Evolutionary conservation across 2,113 vertebrate genomes (phyloP).

Genomic region (Pelmatolapia mariae): DNA sequence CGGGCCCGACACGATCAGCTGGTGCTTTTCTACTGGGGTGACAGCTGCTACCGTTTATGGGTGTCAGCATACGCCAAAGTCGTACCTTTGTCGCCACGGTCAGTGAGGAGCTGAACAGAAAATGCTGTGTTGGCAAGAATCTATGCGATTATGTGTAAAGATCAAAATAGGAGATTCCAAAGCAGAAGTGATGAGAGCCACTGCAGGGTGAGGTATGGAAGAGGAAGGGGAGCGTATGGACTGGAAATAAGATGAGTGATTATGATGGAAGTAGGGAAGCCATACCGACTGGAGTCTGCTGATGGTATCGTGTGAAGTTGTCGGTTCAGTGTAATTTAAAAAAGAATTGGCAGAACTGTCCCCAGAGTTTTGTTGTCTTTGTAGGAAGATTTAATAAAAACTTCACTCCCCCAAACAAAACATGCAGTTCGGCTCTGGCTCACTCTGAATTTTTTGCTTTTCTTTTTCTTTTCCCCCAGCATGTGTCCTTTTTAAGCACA

Average conservation of each 20-base stretch:
- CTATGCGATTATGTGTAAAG: background rate
- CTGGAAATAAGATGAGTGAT: background rate
- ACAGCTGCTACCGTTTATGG: background rate
- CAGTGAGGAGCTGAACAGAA: background rate
- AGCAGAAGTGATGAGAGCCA: background rate
- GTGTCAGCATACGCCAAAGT: background rate
- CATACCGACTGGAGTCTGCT: background rate
- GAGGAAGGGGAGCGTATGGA: background rate
- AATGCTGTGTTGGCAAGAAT: background rate
- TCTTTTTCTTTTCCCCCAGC: background rate
- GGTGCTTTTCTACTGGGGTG: background rate
- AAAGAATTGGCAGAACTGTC: background rate
- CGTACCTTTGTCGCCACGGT: accelerated
- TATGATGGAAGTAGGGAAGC: background rate
- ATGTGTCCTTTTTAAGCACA: background rate
- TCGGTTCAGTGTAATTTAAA: background rate
- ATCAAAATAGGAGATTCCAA: background rate
- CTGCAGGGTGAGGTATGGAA: background rate
- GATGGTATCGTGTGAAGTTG: background rate
- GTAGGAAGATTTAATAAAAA: background rate
- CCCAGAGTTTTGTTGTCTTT: background rate
- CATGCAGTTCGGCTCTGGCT: background rate
- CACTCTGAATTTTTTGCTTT: background rate
- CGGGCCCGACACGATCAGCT: background rate
- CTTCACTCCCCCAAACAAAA: background rate